Evolutionary conservation across 1,140 invertebrate species (phyloP).

Genomic region (Physella acuta): DNA sequence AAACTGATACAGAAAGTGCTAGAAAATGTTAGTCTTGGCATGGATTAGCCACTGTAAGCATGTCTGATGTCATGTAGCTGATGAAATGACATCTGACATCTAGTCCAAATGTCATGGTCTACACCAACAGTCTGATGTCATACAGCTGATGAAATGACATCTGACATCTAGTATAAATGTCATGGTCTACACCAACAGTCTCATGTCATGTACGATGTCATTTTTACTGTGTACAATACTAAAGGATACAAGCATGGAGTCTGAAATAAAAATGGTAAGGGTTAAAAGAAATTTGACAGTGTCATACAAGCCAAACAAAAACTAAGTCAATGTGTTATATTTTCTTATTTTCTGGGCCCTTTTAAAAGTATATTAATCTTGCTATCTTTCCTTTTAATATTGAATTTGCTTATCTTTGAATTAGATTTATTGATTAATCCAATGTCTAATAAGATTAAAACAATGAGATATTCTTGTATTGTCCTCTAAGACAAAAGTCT

Average conservation of each 20-base stretch:
- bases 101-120: neutral
- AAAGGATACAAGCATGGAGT: conserved; percentile 58
- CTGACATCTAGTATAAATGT: too few relatives aligned
- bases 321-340: neutral
- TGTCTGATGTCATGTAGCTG: neutral
- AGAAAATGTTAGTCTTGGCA: neutral
- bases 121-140: neutral
- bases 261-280: conserved; percentile 44
- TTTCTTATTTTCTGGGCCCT: too few relatives aligned
- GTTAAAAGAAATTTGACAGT: neutral
- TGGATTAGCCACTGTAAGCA: neutral
- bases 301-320: neutral
- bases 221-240: neutral
- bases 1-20: neutral
- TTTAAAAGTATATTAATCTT: neutral
- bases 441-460: too few relatives aligned
- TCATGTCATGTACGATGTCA: neutral
- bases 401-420: neutral
- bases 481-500: too few relatives aligned
- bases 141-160: too few relatives aligned
- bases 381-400: neutral
- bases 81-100: neutral
- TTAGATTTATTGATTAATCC: neutral
- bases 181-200: neutral
- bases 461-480: too few relatives aligned